Conservation (phyloP, 2,888 invertebrate genomes). For the Cerastis leucographa region DNA sequence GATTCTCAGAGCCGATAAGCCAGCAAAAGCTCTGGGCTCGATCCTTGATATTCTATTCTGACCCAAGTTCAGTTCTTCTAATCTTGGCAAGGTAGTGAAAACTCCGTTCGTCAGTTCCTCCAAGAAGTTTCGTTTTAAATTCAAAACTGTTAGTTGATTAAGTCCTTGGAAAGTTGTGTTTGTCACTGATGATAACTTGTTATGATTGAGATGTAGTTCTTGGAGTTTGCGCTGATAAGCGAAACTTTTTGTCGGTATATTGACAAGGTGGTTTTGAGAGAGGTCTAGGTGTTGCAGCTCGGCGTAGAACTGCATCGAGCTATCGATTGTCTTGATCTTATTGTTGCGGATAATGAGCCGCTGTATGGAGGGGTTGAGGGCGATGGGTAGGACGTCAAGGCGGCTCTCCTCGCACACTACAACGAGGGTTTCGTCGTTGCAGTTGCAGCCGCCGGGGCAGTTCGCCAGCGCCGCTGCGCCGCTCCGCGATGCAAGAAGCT, state of each 20-base stretch:
- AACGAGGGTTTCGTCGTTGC: slow-evolving; percentile 97
- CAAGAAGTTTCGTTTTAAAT: slow-evolving; percentile 95
- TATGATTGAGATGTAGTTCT: slow-evolving; percentile 95
- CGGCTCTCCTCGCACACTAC: slow-evolving; percentile 96
- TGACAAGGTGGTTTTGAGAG: slow-evolving; percentile 95
- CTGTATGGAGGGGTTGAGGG: slow-evolving; percentile 97
- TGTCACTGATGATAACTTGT: slow-evolving; percentile 95
- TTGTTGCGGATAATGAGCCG: slow-evolving; percentile 96
- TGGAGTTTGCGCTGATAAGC: slow-evolving; percentile 95
- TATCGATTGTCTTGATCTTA: slow-evolving; percentile 96
- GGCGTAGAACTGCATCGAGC: slow-evolving; percentile 96
- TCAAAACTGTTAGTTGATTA: slow-evolving; percentile 94
- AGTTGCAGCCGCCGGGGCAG: slow-evolving; percentile 96
- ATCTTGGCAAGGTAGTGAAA: slow-evolving; percentile 93
- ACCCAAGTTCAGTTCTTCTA: slow-evolving; percentile 96
- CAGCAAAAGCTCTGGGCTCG: slow-evolving; percentile 94
- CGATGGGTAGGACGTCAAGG: slow-evolving; percentile 97
- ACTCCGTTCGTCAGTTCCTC: slow-evolving; percentile 94
- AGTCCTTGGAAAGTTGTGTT: slow-evolving; percentile 95
- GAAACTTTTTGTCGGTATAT: slow-evolving; percentile 95
- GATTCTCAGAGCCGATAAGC: slow-evolving; percentile 94
- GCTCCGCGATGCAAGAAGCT: slow-evolving; percentile 82
- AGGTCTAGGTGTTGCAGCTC: slow-evolving; percentile 96
- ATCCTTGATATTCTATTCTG: slow-evolving; percentile 96
- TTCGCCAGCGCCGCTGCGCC: slow-evolving; percentile 92